phyloP scores from a whole-genome alignment of 2,113 vertebrate genomes.

The Microcebus murinus region DNA sequence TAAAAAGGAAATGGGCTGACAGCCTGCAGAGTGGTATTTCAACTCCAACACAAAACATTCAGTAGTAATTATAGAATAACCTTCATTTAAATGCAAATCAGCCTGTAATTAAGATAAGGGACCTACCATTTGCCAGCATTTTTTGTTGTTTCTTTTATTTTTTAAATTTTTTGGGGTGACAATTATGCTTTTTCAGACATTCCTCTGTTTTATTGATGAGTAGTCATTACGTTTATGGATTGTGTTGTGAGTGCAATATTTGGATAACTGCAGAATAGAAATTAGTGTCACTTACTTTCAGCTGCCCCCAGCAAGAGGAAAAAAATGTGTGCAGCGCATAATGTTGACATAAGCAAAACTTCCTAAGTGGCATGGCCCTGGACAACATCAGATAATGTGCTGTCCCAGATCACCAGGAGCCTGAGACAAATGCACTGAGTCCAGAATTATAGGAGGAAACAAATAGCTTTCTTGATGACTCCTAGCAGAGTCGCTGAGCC shows the following conservation, averaged over 20 bases:
- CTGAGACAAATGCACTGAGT: slow-evolving; percentile 18
- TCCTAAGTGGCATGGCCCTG: slow-evolving; percentile 49
- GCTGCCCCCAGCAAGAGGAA: slow-evolving; percentile 69
- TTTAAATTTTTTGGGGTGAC: slow-evolving; percentile 72
- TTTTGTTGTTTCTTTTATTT: slow-evolving; percentile 78
- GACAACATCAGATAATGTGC: background rate
- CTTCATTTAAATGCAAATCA: slow-evolving; percentile 92
- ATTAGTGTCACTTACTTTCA: slow-evolving; percentile 66
- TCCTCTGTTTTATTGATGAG: slow-evolving; percentile 79
- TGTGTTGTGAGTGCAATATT: slow-evolving; percentile 70
- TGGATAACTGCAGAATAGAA: slow-evolving; percentile 58
- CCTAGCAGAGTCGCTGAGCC: background rate
- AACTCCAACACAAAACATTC: slow-evolving; percentile 89
- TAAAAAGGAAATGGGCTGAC: slow-evolving; percentile 87
- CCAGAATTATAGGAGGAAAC: background rate
- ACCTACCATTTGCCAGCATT: slow-evolving; percentile 86
- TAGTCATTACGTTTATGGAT: slow-evolving; percentile 75
- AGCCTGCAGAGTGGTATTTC: slow-evolving; percentile 89
- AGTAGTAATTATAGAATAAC: slow-evolving; percentile 90
- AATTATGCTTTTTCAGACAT: slow-evolving; percentile 81
- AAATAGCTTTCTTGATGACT: slow-evolving; percentile 6
- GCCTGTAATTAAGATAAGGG: slow-evolving; percentile 92
- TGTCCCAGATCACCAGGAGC: slow-evolving; percentile 54
- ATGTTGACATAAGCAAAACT: slow-evolving; percentile 79
- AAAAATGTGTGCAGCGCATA: slow-evolving; percentile 40